Evolutionary conservation across 2,113 vertebrate genomes (phyloP), one percentile per base, ranked within the genome.

Genomic region (Elachura formosa): DNA sequence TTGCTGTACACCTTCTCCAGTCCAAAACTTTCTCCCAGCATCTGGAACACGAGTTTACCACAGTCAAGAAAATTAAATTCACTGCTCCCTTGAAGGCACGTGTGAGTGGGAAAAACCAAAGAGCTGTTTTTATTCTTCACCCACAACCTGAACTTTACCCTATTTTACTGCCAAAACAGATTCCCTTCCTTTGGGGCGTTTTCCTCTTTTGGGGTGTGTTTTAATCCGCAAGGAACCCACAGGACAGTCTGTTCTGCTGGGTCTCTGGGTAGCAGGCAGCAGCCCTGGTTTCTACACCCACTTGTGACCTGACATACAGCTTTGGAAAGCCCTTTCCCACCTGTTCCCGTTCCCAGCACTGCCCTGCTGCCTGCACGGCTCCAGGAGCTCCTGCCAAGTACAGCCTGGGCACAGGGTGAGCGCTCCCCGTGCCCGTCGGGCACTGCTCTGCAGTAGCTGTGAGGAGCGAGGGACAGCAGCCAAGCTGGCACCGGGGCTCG

Each of bases 351-450:
- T 10, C 1, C 52, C 40, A 2, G 0, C 1, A 15, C 89, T 69
- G 72, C 66, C 52, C 69, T 0, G 6, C 0, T 8, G 68, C 59
- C 4, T 5, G 15, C 3, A 0, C 25, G 0, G 4, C 0, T 28
- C 40, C 22, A 1, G 3, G 29, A 10, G 77, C 59, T 43, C 4
- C 36, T 82, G 87, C 62, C 45, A 12, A 54, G n/a, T n/a, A n/a
- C n/a, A n/a, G n/a, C n/a, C 3, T 0, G 2, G 7, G 64, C 0
- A 8, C 45, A 1, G 41, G 28, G 48, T 1, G 28, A 8, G 48
- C 1, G 11, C 0, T 71, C 21, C 62, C 91, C 2, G 26, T 5
- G 71, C 3, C 75, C 3, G 66, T 11, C 9, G 33, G 69, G 92
- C 74, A 10, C 77, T 1, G 74, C 10, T 62, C 85, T 1, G 72